Evolutionary conservation across 2,797 vertebrate species (phyloP).

Genomic region (Artibeus lituratus): DNA sequence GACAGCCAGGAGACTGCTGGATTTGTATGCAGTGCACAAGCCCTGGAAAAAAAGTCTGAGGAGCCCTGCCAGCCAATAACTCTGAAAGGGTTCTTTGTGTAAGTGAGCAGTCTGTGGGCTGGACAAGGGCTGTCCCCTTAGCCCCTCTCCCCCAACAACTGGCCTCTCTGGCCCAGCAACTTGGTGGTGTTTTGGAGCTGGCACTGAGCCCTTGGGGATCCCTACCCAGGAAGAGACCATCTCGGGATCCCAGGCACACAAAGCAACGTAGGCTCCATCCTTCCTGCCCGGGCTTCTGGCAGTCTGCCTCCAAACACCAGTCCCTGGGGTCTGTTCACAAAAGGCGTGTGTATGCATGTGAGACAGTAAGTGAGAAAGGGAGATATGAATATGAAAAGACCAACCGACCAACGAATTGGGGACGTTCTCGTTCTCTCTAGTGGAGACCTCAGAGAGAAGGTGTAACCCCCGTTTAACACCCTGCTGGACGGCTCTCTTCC

Average conservation of each 20-base stretch:
- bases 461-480: neutral
- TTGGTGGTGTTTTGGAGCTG: constrained; percentile 33
- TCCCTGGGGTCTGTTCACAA: neutral
- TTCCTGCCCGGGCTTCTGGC: constrained; percentile 21
- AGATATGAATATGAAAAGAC: neutral
- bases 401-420: neutral
- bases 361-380: neutral
- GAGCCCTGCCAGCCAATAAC: constrained; percentile 86
- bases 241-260: constrained; percentile 32
- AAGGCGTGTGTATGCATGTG: neutral
- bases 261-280: neutral
- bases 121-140: neutral
- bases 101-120: constrained; percentile 20
- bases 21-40: constrained; percentile 66
- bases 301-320: constrained; percentile 13
- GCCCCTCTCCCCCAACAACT: neutral
- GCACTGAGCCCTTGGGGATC: constrained; percentile 44
- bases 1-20: constrained; percentile 34
- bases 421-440: neutral
- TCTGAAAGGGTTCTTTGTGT: constrained; percentile 90
- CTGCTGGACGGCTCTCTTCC: neutral
- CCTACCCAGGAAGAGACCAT: constrained; percentile 43
- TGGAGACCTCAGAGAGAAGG: neutral
- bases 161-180: constrained; percentile 41
- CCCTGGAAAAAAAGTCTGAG: constrained; percentile 67